Evolutionary conservation across 2,888 invertebrate species (phyloP).

Genomic region (Pseudolycoriella hygida): DNA sequence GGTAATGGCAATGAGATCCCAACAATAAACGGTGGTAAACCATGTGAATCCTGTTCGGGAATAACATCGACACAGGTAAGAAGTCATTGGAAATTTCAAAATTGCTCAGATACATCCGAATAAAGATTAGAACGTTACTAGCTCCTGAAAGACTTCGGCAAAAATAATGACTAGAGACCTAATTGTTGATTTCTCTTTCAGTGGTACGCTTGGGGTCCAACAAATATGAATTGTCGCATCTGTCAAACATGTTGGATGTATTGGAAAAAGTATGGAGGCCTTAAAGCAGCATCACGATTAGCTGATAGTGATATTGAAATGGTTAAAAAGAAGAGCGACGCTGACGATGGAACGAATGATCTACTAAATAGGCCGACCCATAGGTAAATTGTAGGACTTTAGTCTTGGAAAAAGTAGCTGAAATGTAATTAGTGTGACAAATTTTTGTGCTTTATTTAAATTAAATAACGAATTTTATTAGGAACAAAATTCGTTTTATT

Average conservation of each 20-base stretch:
- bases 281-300: constrained; percentile 55
- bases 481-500: no score
- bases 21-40: constrained; percentile 41
- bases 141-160: no score
- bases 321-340: constrained; percentile 30
- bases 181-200: constrained; percentile 47
- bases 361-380: constrained; percentile 26
- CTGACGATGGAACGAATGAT: constrained; percentile 33
- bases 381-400: constrained; percentile 12
- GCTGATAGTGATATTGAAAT: constrained; percentile 31
- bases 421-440: no score
- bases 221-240: constrained; percentile 80
- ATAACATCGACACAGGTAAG: constrained; percentile 37
- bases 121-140: no score
- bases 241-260: constrained; percentile 92
- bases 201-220: constrained; percentile 95
- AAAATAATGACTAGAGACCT: no score
- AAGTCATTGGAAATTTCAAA: background rate
- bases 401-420: no score
- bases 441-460: no score
- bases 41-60: constrained; percentile 66
- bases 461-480: no score
- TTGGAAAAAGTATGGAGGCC: constrained; percentile 97
- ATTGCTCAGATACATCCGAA: no score
- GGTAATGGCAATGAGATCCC: constrained; percentile 33